Percentiles rank a stretch among this genome's conserved stretches.
phyloP scores from a whole-genome alignment of 2,888 invertebrate species.

The Pristionchus japonicus region DNA sequence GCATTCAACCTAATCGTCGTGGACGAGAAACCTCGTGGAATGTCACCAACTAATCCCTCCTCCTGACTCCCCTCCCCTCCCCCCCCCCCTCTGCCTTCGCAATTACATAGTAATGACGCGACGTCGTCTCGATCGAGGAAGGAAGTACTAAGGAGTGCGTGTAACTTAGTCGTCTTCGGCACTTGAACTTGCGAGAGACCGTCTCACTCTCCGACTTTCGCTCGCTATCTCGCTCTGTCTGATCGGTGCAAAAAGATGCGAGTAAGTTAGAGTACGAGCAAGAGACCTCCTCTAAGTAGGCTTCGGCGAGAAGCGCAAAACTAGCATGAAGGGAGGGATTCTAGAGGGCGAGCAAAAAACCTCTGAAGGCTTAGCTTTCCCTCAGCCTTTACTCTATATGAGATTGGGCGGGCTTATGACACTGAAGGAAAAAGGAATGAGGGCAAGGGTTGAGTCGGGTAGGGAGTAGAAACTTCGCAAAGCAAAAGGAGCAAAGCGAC shows the following conservation, averaged over 20 bases:
- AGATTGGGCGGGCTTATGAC: neutral
- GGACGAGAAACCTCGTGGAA: neutral
- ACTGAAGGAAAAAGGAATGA: neutral
- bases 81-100: neutral
- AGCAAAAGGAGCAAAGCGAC: neutral
- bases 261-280: neutral
- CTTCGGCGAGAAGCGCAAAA: neutral
- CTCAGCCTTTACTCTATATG: neutral
- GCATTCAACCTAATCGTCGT: neutral
- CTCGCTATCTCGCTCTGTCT: neutral
- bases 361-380: neutral
- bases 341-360: neutral
- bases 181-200: too few species aligned
- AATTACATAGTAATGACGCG: conserved; percentile 33
- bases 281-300: neutral
- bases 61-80: neutral
- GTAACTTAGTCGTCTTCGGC: too few species aligned
- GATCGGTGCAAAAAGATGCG: neutral
- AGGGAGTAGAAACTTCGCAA: neutral
- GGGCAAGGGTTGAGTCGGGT: neutral
- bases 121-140: neutral
- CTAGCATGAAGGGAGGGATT: neutral
- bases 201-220: neutral
- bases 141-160: neutral
- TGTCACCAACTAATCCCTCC: neutral